Evolutionary conservation across 2,888 invertebrate genomes (phyloP).

Genomic region (Eupithecia centaureata): DNA sequence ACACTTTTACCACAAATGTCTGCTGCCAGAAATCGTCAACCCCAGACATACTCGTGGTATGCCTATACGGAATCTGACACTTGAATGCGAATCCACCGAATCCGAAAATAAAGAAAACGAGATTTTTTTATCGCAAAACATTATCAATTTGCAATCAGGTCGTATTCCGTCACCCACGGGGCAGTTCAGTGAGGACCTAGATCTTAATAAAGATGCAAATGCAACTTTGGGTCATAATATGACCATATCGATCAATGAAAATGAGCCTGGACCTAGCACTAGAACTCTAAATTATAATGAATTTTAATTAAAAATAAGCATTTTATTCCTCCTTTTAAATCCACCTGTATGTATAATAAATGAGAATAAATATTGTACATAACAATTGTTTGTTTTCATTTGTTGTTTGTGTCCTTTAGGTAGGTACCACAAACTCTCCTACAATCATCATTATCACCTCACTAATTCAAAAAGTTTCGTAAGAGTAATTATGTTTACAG

Average conservation of each 20-base stretch:
- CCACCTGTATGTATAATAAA: not conserved
- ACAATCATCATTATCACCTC: conserved; percentile 3
- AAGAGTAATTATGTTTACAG: conserved; percentile 3
- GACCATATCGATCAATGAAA: not conserved
- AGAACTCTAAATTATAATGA: not conserved
- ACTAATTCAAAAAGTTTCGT: conserved; percentile 3
- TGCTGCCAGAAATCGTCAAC: conserved; percentile 18
- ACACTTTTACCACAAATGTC: conserved; percentile 7
- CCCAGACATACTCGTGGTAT: not conserved
- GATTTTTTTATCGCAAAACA: no score
- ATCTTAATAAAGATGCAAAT: no score
- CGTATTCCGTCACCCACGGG: no score
- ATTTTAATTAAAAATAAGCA: not conserved
- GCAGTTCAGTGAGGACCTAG: no score
- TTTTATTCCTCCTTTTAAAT: not conserved
- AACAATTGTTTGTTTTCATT: conserved; percentile 3
- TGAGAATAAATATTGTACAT: not conserved
- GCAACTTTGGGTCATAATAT: not conserved
- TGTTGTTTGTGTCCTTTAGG: conserved; percentile 3
- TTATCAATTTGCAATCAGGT: no score
- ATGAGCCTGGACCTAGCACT: not conserved
- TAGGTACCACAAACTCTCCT: not conserved
- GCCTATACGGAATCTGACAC: not conserved
- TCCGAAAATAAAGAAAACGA: no score
- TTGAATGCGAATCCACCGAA: not conserved